A percentile compares a stretch with the other conserved stretches of the same genome.
These are phyloP conservation scores for Drosophila neonasuta DNA, from an alignment of 2,888 invertebrate species.

Conservation along the genomic window DNA sequence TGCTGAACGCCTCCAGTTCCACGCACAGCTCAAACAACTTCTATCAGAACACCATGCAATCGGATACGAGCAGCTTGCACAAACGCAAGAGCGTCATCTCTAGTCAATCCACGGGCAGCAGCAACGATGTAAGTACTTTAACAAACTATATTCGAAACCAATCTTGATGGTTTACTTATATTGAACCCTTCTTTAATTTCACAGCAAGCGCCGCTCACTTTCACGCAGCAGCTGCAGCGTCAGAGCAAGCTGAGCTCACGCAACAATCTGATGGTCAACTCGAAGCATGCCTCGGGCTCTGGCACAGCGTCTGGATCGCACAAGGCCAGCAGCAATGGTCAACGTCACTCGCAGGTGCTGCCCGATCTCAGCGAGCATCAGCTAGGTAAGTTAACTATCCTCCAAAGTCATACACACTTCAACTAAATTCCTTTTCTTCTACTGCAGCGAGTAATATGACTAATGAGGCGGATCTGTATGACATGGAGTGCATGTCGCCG, in stretches of 20 bases:
- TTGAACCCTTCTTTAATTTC: neutral
- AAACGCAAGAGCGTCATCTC: constrained; percentile 83
- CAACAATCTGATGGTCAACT: constrained; percentile 80
- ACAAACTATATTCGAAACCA: neutral
- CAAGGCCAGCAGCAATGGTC: constrained; percentile 68
- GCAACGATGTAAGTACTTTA: constrained; percentile 80
- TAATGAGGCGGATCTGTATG: constrained; percentile 82
- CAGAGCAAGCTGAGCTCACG: constrained; percentile 82
- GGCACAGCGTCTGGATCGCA: constrained; percentile 37
- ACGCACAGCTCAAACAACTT: constrained; percentile 83
- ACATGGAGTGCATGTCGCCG: constrained; percentile 84
- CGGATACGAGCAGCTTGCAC: constrained; percentile 82
- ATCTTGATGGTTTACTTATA: neutral
- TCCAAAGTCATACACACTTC: neutral
- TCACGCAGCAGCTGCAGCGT: constrained; percentile 94
- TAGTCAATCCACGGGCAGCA: constrained; percentile 83
- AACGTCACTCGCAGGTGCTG: constrained; percentile 81
- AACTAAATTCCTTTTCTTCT: neutral
- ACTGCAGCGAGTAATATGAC: constrained; percentile 68
- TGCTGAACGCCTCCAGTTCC: constrained; percentile 81
- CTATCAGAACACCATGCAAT: constrained; percentile 83
- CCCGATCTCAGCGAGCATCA: constrained; percentile 82
- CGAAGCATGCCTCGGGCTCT: constrained; percentile 77
- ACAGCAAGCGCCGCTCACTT: constrained; percentile 88
- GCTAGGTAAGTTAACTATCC: constrained; percentile 68